Conservation (phyloP, 2,888 invertebrate genomes). For the Rutpela maculata region DNA sequence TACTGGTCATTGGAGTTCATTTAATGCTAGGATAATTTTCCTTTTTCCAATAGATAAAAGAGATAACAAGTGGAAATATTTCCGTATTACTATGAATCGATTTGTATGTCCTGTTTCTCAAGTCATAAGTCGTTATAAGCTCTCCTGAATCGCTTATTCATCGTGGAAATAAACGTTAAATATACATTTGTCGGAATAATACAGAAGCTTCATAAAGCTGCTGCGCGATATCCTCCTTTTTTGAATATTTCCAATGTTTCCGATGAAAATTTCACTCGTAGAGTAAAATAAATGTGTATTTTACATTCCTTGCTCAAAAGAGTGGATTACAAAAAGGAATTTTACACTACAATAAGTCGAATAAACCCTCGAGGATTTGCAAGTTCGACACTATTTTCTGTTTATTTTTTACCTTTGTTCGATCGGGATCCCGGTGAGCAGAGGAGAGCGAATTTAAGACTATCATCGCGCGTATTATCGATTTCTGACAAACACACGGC, state of each 20-base stretch:
- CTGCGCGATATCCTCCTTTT: background rate
- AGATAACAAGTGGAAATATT: too few relatives aligned
- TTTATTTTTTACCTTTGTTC: slow-evolving; percentile 25
- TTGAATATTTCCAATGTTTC: slow-evolving; percentile 41
- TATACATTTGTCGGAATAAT: slow-evolving; percentile 9
- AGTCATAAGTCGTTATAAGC: background rate
- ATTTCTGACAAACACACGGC: too few relatives aligned
- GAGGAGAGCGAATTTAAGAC: background rate
- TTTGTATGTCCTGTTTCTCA: background rate
- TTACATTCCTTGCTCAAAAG: slow-evolving; percentile 35
- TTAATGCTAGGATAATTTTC: too few relatives aligned
- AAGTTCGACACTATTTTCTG: slow-evolving; percentile 29
- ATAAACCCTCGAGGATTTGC: slow-evolving; percentile 36
- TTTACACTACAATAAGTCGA: slow-evolving; percentile 26
- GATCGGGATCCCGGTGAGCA: background rate
- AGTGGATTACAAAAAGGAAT: slow-evolving; percentile 32
- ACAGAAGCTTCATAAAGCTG: background rate
- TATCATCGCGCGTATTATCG: background rate
- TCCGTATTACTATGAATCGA: too few relatives aligned
- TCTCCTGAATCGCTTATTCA: slow-evolving; percentile 1
- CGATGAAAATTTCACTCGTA: slow-evolving; percentile 41
- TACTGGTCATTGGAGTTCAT: too few relatives aligned
- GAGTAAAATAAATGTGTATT: slow-evolving; percentile 50
- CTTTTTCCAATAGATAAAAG: too few relatives aligned
- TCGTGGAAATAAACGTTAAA: background rate